Evolutionary conservation across 1,140 invertebrate species (phyloP), one percentile per base, ranked within the genome.

Genomic region (Drosophila ogumai): DNA sequence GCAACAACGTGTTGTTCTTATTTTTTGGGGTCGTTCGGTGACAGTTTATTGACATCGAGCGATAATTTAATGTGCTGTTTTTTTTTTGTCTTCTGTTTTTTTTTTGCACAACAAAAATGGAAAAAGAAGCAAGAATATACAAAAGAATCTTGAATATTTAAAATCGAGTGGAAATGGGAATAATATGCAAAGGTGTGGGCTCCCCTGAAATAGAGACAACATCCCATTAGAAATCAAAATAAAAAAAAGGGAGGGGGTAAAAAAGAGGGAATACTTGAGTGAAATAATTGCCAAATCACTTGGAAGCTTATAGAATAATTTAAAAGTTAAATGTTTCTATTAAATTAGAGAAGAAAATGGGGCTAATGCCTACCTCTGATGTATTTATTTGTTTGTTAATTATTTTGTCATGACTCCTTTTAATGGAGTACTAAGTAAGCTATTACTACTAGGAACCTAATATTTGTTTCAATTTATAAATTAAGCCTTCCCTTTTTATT

Each of bases 41-140:
- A 64, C 72, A 75, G 72, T 75, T 75, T 75, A 75, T 75, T 75
- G 71, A 75, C 72, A 55, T 75, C 59, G 36, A 7, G 72, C 71
- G 72, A 75, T 75, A 75, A 75, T 75, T 75, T 75, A 31, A 38
- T 65, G 47, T 36, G 47, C 34, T 64, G 59, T 47, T 47, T 47
- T 47, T 47, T 47, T 13, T 28, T 15, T 13, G 15, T 25, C 56
- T 34, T 28, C 22, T 22, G 2, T 22, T 50, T 32, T 63, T 55
- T 71, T 56, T 63, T 55, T 71, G 49, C 46, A 36, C 36, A 34
- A 22, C 12, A 34, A 13, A 40, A 32, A 17, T 19, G 6, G 13
- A 17, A 49, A 49, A 25, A 12, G 15, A 72, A 65, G 12, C 15
- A 1, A 3, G 8, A 58, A 41, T 22, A 40, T 32, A 22, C 6